Evolutionary conservation across 2,888 invertebrate genomes (phyloP).

Genomic region (Argyresthia goedartella): DNA sequence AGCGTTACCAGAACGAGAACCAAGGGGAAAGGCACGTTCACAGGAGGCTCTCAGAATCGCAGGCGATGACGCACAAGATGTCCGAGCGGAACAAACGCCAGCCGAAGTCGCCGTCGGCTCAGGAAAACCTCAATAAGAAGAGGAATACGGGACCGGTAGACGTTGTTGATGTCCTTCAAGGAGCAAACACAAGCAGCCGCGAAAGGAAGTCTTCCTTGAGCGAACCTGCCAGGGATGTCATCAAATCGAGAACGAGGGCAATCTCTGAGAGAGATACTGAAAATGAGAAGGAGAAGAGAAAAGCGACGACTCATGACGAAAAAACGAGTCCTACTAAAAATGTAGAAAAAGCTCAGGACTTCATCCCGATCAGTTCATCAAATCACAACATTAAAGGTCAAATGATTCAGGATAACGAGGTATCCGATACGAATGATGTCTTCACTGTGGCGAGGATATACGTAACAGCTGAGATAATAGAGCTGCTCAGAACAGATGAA

Average conservation of each 20-base stretch:
- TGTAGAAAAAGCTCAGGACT: constrained; percentile 27
- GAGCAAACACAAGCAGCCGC: no score
- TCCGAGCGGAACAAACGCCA: constrained; percentile 33
- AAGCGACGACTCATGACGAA: background rate
- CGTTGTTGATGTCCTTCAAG: constrained; percentile 14
- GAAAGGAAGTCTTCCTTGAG: background rate
- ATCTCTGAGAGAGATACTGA: background rate
- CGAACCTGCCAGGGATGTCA: background rate
- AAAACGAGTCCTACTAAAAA: no score
- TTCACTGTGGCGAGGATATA: constrained; percentile 60
- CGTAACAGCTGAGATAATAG: constrained; percentile 53
- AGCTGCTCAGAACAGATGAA: constrained; percentile 51
- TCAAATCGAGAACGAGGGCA: background rate
- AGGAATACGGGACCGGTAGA: constrained; percentile 26
- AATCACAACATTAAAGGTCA: constrained; percentile 51
- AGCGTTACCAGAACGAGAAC: constrained; percentile 17
- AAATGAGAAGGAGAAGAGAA: background rate
- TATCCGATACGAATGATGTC: constrained; percentile 52
- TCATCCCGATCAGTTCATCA: constrained; percentile 33
- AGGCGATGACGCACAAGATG: constrained; percentile 10
- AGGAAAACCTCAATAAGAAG: constrained; percentile 39
- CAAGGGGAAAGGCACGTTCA: no score
- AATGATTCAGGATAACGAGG: constrained; percentile 58
- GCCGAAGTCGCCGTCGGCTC: constrained; percentile 50
- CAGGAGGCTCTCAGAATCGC: constrained; percentile 8